Base-by-base conservation (phyloP, 1,140 invertebrate genomes). In the Hermetia illucens region DNA sequence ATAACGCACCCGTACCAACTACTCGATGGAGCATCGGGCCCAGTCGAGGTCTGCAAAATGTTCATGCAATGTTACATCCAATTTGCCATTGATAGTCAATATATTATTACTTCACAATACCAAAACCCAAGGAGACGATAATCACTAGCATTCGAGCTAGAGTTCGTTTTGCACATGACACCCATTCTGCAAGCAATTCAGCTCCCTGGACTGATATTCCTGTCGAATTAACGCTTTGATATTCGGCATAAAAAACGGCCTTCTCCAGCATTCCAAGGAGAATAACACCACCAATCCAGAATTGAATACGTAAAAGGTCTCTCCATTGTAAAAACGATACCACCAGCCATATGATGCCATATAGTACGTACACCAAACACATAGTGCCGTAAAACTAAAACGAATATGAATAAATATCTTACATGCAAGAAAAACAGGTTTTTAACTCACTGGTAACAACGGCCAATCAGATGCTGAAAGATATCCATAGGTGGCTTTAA, bases 211-310 rank as follows among this genome's bases (percentile, higher is more conserved):
- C 71, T 25, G 79, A 72, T 30, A 66, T 49, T 1, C 87, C 87
- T 9, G 72, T 77, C n/a, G 68, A 69, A 54, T 85, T 84, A 21
- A 89, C 71, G 32, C 69, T 79, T 46, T 83, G 74, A 62, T 86
- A 91, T 58, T 93, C 88, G 1, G 80, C 86, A 58, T 90, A 88
- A 53, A 91, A 94, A 0, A 87, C 80, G 13, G 90, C 86, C 54
- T 78, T 83, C 58, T 83, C 82, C 8, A 85, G 47, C 77, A 86
- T 81, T 48, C 88, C 89, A 1, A 92, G 59, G 20, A 92, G 63
- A 39, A 91, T 87, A 25, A 93, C 86, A 24, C 71, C 86, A 5
- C 84, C 86, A 53, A 95, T 91, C 88, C 90, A 95, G 64, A 91
- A 93, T 66, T 95, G 91, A 21, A 95, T 84, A 33, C 89, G 66